phyloP scores from a whole-genome alignment of 2,113 vertebrate genomes.

The Pelusios castaneus region DNA sequence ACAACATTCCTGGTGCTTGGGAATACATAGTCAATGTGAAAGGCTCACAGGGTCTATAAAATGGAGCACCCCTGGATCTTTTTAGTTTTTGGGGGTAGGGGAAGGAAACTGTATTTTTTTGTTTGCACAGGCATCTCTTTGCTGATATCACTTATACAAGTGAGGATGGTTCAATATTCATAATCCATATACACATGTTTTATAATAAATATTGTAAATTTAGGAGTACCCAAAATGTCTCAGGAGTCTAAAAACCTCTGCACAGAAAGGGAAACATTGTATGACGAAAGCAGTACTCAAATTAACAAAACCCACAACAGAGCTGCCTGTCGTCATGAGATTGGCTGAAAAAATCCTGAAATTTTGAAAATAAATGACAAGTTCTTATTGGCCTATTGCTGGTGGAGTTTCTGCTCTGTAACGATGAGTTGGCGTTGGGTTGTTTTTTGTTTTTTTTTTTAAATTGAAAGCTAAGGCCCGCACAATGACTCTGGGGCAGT shows the following conservation, averaged over 20 bases:
- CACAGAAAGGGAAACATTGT: no score
- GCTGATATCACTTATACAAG: no score
- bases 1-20: fast-evolving
- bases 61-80: fast-evolving
- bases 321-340: no score
- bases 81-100: not conserved
- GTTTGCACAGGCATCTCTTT: not conserved
- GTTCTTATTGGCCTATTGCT: not conserved
- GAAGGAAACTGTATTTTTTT: not conserved
- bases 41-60: fast-evolving
- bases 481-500: not conserved
- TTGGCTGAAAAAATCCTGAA: not conserved
- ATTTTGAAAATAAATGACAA: not conserved
- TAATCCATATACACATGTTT: no score
- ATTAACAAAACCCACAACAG: no score
- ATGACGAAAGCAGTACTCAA: no score
- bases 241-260: no score
- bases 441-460: not conserved
- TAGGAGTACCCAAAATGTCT: no score
- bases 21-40: fast-evolving
- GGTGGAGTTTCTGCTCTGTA: not conserved
- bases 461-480: not conserved
- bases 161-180: fast-evolving
- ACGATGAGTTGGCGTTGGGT: fast-evolving
- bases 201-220: no score